Evolutionary conservation across 2,888 invertebrate species (phyloP), one percentile per base, ranked within the genome.

Genomic region (Beris morrisii): DNA sequence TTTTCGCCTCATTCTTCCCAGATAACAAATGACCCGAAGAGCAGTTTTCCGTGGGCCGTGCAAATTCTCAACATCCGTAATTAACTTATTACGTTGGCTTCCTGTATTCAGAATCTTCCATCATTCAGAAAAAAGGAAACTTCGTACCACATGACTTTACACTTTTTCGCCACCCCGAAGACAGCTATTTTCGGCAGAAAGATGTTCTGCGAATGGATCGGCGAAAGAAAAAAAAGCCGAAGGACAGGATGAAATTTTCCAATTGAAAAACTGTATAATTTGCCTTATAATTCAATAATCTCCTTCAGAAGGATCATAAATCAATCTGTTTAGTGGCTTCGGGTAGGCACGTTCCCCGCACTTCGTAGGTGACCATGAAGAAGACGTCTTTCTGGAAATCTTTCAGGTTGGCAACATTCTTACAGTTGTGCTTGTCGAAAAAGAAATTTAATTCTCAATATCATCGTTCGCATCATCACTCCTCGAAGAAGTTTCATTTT

Each of bases 261-360:
- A 64, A 69, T 69, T 69, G 69, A 69, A 69, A 69, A 66, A 69
- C 52, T 59, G 56, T 66, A 69, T 69, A 69, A 66, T 69, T 68
- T 69, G 69, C 69, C 69, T 64, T 69, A 69, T 69, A 69, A 69
- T 69, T 69, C 69, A 69, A 69, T 69, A 69, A 69, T 69, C 66
- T 64, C 38, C 58, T 64, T 69, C 50, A 13, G 44, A 59, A 50
- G 59, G 64, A 64, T 64, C 69, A 69, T 69, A 66, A 69, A 69
- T 69, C 69, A 66, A 66, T 53, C 63, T 63, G 66, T 59, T 66
- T 63, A 66, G 52, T 61, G 61, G 61, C 58, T 58, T 44, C 30
- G 12, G 30, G 4, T 12, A 13, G 28, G 30, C 13, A 32, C 15
- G 30, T 5, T 58, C 58, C 15, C 44, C 58, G 9, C 30, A 1